These are phyloP conservation scores for Saiga tatarica DNA, from an alignment of 2,113 vertebrate species.

Conservation along the genomic window DNA sequence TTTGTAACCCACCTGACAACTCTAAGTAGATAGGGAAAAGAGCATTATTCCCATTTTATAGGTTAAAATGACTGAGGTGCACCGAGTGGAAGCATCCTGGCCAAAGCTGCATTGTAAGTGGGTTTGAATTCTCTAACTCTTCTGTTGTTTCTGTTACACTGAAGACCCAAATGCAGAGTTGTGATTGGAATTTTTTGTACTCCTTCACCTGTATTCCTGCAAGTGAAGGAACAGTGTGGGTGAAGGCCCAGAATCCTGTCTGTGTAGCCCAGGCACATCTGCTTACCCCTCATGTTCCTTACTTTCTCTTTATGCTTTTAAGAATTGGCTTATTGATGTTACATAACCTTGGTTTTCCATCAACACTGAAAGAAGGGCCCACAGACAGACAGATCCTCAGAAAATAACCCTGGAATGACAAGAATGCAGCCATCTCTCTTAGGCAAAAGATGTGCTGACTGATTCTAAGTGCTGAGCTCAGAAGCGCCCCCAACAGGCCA, in stretches of 20 bases:
- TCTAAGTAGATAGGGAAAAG: not conserved
- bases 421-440: not conserved
- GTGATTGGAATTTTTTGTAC: not conserved
- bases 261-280: not conserved
- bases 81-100: not conserved
- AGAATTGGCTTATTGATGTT: not conserved
- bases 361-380: not conserved
- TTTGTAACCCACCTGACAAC: not conserved
- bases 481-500: not conserved
- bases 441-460: not conserved
- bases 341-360: not conserved
- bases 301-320: not conserved
- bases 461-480: not conserved
- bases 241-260: not conserved
- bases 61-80: not conserved
- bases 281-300: not conserved
- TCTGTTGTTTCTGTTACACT: not conserved
- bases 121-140: not conserved
- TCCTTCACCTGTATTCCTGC: not conserved
- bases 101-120: not conserved
- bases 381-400: not conserved
- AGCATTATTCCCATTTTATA: not conserved
- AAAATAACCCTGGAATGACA: not conserved
- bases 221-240: not conserved
- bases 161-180: not conserved